Conservation (phyloP, 2,113 vertebrate genomes). For the Hypocryptadius cinnamomeus region DNA sequence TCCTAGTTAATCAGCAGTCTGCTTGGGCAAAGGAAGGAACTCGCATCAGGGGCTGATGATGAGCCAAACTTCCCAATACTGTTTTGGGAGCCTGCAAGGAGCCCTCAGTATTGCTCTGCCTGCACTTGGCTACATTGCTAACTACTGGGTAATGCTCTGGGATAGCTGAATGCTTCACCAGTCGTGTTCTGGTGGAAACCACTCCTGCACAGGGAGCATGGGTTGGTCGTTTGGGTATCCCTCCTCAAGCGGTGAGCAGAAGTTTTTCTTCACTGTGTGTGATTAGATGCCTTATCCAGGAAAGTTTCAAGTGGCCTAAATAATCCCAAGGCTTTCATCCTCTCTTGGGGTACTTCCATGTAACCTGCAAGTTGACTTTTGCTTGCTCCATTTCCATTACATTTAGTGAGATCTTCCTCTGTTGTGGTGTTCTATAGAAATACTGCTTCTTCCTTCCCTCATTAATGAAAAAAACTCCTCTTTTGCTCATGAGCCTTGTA, state of each 20-base stretch:
- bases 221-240: neutral
- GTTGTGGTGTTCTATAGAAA: neutral
- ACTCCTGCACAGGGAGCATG: neutral
- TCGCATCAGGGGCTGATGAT: conserved; percentile 48
- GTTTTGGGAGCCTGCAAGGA: neutral
- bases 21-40: conserved; percentile 47
- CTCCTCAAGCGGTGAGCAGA: neutral
- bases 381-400: neutral
- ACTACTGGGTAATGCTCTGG: neutral
- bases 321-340: neutral
- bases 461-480: neutral
- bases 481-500: neutral
- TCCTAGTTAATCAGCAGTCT: conserved; percentile 60
- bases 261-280: neutral
- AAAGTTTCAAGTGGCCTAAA: neutral
- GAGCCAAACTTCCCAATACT: conserved; percentile 40
- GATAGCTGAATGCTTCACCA: neutral
- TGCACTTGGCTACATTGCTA: neutral
- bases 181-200: neutral
- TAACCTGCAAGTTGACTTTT: neutral
- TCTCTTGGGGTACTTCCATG: neutral
- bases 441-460: neutral
- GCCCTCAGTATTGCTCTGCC: neutral
- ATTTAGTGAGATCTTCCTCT: neutral
- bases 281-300: neutral